phyloP scores from a whole-genome alignment of 2,113 vertebrate species.

The Coracopsis vasa region DNA sequence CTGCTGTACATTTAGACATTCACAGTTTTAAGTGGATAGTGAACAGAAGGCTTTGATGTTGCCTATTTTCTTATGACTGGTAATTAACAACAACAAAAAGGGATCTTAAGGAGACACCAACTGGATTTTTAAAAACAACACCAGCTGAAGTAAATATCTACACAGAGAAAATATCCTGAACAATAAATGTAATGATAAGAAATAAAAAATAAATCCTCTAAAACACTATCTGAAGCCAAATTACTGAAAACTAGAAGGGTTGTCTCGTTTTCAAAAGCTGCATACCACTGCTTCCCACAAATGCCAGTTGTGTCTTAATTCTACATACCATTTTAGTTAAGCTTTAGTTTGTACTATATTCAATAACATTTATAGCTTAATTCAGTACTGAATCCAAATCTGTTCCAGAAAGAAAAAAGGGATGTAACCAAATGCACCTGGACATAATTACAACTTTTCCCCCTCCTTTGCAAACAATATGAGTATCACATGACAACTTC shows the following conservation, averaged over 20 bases:
- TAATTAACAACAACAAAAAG: background rate
- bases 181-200: background rate
- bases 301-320: background rate
- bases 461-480: background rate
- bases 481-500: background rate
- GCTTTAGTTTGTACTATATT: background rate
- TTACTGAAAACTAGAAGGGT: background rate
- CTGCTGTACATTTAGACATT: background rate
- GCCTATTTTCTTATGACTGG: background rate
- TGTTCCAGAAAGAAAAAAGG: background rate
- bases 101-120: background rate
- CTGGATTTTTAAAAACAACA: background rate
- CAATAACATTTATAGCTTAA: background rate
- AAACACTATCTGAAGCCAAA: background rate
- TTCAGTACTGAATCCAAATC: background rate
- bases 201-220: background rate
- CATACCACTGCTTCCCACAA: background rate
- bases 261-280: background rate
- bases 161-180: background rate
- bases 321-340: background rate
- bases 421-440: background rate
- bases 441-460: background rate
- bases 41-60: background rate
- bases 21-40: background rate
- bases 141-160: background rate